Evolutionary conservation across 2,113 vertebrate genomes (phyloP).

Genomic region (Gallinago paraguaiae): DNA sequence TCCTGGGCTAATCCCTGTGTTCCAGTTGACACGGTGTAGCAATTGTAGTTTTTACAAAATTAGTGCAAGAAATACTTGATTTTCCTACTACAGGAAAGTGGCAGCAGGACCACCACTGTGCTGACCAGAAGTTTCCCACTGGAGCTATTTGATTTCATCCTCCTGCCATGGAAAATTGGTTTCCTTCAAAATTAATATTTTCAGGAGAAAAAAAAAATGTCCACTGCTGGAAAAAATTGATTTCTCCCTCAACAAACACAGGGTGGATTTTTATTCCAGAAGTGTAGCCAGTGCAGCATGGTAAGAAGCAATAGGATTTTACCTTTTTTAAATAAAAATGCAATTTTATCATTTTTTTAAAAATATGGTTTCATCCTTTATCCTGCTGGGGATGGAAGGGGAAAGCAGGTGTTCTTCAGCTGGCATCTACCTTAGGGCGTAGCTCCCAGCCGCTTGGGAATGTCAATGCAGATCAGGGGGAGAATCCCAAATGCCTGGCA

Average conservation of each 20-base stretch:
- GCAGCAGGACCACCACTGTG: not conserved
- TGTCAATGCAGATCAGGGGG: not conserved
- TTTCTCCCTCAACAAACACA: not conserved
- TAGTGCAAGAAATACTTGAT: not conserved
- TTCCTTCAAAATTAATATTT: not conserved
- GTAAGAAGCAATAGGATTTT: not conserved
- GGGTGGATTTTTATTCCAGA: not conserved
- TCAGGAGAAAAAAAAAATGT: not conserved
- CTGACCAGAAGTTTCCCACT: not conserved
- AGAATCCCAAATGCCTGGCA: no score
- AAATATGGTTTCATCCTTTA: not conserved
- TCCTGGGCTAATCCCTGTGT: not conserved
- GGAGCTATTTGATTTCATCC: not conserved
- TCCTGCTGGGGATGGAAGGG: not conserved
- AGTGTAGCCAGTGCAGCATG: not conserved
- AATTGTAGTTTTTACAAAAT: not conserved
- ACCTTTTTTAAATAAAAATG: not conserved
- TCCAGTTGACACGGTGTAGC: no score
- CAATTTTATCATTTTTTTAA: no score
- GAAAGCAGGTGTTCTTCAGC: not conserved
- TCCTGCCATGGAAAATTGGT: not conserved
- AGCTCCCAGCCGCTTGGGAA: not conserved
- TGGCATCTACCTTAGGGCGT: no score
- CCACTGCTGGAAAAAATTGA: not conserved
- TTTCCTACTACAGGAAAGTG: not conserved